Conservation (phyloP, 1,140 invertebrate species). For the Venustaconcha ellipsiformis region DNA sequence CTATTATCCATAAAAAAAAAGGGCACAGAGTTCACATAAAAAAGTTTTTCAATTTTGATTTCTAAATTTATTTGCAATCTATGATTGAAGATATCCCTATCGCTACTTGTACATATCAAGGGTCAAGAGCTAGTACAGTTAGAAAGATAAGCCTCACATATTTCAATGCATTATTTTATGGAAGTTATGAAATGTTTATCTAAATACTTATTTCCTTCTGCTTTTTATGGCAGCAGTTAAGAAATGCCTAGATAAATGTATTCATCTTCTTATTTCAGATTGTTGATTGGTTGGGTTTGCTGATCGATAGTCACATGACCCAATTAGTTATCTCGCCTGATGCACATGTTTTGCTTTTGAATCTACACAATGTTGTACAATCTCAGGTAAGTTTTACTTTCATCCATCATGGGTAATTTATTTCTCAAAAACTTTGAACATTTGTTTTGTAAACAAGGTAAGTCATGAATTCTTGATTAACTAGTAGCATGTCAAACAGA, state of each 20-base stretch:
- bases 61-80: too few species aligned
- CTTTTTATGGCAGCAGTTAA: not conserved
- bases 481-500: too few species aligned
- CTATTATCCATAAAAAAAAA: too few species aligned
- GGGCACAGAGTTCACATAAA: too few species aligned
- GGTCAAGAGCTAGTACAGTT: not conserved
- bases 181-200: not conserved
- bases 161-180: not conserved
- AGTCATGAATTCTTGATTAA: too few species aligned
- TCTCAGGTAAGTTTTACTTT: slow-evolving; percentile 35
- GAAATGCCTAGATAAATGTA: not conserved
- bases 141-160: not conserved
- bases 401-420: not conserved
- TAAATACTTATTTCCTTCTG: not conserved
- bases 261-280: slow-evolving; percentile 30
- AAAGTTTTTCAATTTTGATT: too few species aligned
- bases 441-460: too few species aligned
- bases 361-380: slow-evolving; percentile 39
- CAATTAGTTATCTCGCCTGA: slow-evolving; percentile 54
- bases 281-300: slow-evolving; percentile 50
- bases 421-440: too few species aligned
- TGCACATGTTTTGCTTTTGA: slow-evolving; percentile 38
- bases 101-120: not conserved
- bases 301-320: slow-evolving; percentile 49
- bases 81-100: not conserved